Percentiles rank a stretch among this genome's conserved stretches.
phyloP scores from a whole-genome alignment of 2,113 vertebrate species.

The Pelecanus crispus region DNA sequence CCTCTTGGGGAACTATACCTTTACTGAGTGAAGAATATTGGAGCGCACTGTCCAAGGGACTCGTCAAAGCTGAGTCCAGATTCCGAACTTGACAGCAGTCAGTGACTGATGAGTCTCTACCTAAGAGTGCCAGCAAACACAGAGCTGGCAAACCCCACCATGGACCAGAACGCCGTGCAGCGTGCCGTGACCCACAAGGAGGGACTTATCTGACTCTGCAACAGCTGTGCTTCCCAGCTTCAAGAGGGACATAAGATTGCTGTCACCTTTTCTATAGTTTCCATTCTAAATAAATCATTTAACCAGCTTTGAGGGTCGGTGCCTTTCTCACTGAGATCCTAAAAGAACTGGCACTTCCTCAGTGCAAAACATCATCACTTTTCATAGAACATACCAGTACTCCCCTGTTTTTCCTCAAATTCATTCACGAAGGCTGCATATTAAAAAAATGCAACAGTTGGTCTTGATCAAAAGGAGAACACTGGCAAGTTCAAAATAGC shows the following conservation, averaged over 20 bases:
- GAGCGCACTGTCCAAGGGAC: rapidly evolving
- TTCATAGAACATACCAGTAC: background rate
- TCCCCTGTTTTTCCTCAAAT: background rate
- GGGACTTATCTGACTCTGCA: background rate
- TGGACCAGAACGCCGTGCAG: rapidly evolving
- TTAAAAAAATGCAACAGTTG: background rate
- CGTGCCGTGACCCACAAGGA: background rate
- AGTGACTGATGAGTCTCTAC: rapidly evolving
- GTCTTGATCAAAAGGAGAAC: background rate
- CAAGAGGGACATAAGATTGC: background rate
- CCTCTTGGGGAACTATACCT: background rate
- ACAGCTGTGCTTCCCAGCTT: background rate
- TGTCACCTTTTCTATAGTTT: background rate
- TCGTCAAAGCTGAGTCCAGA: background rate
- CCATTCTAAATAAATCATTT: background rate
- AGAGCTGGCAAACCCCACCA: background rate
- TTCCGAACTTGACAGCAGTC: background rate
- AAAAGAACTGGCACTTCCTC: background rate
- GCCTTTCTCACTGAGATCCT: background rate
- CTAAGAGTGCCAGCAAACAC: background rate
- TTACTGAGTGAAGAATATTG: background rate
- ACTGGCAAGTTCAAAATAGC: background rate
- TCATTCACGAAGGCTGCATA: background rate
- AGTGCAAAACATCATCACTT: rapidly evolving
- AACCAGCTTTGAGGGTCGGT: background rate